These are phyloP conservation scores for Brachyhypopomus gauderio DNA, from an alignment of 2,113 vertebrate species.

Conservation along the genomic window DNA sequence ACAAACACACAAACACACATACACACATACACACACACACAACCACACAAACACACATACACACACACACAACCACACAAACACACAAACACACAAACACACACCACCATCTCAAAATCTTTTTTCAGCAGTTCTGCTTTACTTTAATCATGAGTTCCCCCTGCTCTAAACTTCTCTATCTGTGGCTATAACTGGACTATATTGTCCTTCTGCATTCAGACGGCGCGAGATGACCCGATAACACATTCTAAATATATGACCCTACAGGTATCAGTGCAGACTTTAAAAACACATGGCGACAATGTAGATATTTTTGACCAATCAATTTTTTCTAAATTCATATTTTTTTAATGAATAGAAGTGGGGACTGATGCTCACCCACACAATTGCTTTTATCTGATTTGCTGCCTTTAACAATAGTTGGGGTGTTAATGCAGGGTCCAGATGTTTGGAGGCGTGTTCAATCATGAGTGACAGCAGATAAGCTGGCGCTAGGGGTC, in stretches of 20 bases:
- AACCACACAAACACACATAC: constrained; percentile 11
- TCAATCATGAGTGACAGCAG: constrained; percentile 89
- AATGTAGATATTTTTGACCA: no score
- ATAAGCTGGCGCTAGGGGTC: constrained; percentile 83
- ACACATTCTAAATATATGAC: no score
- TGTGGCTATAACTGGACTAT: not conserved
- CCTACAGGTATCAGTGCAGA: no score
- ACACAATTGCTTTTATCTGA: constrained; percentile 86
- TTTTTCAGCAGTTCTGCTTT: not conserved
- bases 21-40: constrained; percentile 7
- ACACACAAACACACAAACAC: constrained; percentile 13
- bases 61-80: constrained; percentile 34
- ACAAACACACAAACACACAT: not conserved
- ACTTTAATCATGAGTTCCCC: not conserved
- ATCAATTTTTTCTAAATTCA: no score
- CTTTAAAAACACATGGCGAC: no score
- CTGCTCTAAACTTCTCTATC: not conserved
- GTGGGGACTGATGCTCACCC: constrained; percentile 76
- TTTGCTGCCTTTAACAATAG: constrained; percentile 85
- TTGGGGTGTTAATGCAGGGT: constrained; percentile 83
- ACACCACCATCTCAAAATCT: constrained; percentile 2
- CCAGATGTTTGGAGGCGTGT: constrained; percentile 83
- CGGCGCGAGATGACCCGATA: no score
- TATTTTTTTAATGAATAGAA: not conserved
- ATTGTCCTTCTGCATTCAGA: not conserved